Percentiles rank a stretch among this genome's conserved stretches.
phyloP scores from a whole-genome alignment of 2,797 vertebrate species.

The Podarcis lilfordi region DNA sequence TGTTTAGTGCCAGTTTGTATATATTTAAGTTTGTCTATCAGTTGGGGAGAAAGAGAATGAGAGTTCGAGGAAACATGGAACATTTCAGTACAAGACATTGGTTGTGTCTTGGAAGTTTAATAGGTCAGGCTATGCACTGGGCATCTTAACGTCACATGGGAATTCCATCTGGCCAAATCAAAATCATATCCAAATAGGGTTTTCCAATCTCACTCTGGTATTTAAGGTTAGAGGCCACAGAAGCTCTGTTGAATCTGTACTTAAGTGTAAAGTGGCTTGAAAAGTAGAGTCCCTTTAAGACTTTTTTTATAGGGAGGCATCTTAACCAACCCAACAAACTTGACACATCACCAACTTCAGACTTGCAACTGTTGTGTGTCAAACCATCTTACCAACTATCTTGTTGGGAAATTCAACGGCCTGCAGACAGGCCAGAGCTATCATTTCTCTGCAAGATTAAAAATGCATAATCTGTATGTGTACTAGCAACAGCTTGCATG shows the following conservation, averaged over 20 bases:
- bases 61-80: neutral
- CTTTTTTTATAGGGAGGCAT: neutral
- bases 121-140: neutral
- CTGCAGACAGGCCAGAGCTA: neutral
- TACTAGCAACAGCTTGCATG: neutral
- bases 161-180: too few relatives aligned
- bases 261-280: neutral
- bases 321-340: neutral
- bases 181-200: too few relatives aligned
- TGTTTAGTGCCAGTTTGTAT: neutral
- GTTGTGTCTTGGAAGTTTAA: neutral
- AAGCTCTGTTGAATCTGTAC: neutral
- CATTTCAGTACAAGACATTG: neutral
- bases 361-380: neutral
- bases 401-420: neutral
- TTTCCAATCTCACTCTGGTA: neutral
- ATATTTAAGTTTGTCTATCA: too few relatives aligned
- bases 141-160: neutral
- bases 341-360: neutral
- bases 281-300: neutral
- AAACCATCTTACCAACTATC: neutral
- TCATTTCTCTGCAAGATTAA: neutral
- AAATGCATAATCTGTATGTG: fast-evolving
- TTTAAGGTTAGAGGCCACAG: neutral
- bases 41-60: neutral